Conservation (phyloP, 2,113 vertebrate genomes). For the Silurus glanis region DNA sequence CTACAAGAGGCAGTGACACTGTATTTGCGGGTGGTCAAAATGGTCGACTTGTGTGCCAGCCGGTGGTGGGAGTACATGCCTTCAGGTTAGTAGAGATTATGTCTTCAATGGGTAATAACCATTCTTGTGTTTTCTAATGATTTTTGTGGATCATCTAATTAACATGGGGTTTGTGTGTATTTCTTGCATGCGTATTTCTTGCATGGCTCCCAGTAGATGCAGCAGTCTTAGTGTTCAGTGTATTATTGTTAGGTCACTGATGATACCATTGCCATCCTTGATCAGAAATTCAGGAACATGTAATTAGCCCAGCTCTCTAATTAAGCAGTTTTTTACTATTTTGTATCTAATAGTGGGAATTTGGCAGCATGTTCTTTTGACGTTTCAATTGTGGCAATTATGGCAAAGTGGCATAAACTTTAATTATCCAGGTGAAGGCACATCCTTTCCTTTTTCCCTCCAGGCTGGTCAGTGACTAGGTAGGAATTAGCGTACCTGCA, state of each 20-base stretch:
- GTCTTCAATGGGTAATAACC: not conserved
- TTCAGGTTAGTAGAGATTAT: slow-evolving; percentile 78
- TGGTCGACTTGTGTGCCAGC: slow-evolving; percentile 96
- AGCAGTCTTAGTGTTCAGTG: not conserved
- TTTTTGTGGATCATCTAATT: not conserved
- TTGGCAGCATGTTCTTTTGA: not conserved
- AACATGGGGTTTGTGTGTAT: not conserved
- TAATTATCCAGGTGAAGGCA: not conserved
- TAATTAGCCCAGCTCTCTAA: not conserved
- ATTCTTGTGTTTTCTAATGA: not conserved
- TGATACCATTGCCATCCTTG: not conserved
- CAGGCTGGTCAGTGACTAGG: not conserved
- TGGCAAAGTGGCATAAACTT: not conserved
- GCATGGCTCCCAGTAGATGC: not conserved
- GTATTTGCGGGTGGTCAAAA: slow-evolving; percentile 92
- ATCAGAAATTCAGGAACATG: not conserved
- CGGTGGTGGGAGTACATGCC: slow-evolving; percentile 99
- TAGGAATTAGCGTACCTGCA: slow-evolving; percentile 80
- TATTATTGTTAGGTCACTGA: not conserved
- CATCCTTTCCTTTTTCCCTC: not conserved
- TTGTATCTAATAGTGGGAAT: not conserved
- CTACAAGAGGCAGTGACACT: slow-evolving; percentile 92
- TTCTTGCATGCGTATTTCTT: not conserved
- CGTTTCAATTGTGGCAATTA: not conserved
- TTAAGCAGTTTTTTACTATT: not conserved